Conservation (phyloP, 2,797 vertebrate genomes). For the Lagorchestes hirsutus region DNA sequence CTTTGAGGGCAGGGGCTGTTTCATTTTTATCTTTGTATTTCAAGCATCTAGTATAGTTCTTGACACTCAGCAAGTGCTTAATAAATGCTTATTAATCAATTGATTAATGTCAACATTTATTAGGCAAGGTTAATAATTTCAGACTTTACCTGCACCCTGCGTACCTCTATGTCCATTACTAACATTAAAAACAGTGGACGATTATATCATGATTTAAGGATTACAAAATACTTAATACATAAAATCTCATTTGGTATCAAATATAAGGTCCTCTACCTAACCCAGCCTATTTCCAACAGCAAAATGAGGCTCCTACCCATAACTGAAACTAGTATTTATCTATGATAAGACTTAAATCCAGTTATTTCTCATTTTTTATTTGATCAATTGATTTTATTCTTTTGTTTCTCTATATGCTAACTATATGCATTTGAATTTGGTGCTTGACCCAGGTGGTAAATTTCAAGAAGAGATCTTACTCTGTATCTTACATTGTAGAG, state of each 20-base stretch:
- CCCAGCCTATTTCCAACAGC: not conserved
- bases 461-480: not conserved
- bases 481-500: not conserved
- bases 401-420: not conserved
- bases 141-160: no score
- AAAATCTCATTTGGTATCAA: not conserved
- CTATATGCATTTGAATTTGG: not conserved
- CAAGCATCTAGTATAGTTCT: not conserved
- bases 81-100: not conserved
- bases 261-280: not conserved
- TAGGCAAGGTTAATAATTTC: not conserved
- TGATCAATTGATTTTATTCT: constrained; percentile 2
- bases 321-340: not conserved
- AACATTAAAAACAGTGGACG: not conserved
- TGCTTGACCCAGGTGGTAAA: not conserved
- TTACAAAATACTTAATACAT: not conserved
- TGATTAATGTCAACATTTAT: not conserved
- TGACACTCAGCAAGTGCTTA: not conserved
- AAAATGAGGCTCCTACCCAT: not conserved
- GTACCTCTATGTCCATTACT: not conserved
- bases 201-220: not conserved
- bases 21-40: not conserved
- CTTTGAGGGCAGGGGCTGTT: not conserved
- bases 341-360: not conserved
- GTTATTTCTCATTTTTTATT: not conserved